Percentiles rank a stretch among this genome's conserved stretches.
Evolutionary conservation across 2,888 invertebrate genomes (phyloP).

Genomic region (Coecobrya sp.): DNA sequence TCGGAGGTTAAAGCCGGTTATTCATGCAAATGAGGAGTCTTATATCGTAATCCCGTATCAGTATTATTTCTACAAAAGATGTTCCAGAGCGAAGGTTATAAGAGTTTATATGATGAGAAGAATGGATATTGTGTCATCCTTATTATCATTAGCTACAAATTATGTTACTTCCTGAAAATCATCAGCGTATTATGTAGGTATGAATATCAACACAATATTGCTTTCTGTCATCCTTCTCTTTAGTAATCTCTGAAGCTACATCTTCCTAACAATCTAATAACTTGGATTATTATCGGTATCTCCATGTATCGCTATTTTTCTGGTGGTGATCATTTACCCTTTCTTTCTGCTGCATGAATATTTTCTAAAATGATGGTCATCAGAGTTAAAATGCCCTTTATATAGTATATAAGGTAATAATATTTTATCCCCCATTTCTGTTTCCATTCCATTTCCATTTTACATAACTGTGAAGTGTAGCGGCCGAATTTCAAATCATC

Average conservation of each 20-base stretch:
- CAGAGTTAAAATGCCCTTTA: neutral
- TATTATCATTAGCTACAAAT: no score
- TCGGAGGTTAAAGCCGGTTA: neutral
- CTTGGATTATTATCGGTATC: conserved; percentile 24
- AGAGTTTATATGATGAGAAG: no score
- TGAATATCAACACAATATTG: neutral
- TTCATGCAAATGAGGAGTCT: no score
- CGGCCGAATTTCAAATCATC: conserved; percentile 35
- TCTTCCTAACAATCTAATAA: neutral
- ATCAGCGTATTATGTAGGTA: neutral
- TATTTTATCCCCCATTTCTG: neutral
- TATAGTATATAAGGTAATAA: conserved; percentile 2
- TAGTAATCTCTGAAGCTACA: conserved; percentile 5
- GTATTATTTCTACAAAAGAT: no score
- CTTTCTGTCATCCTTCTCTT: conserved; percentile 6
- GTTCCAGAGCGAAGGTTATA: no score
- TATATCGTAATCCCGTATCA: no score
- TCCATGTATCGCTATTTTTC: conserved; percentile 14
- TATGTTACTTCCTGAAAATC: no score
- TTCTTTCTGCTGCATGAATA: conserved; percentile 19
- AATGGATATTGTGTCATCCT: no score
- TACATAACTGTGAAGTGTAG: neutral
- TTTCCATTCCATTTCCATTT: conserved; percentile 55
- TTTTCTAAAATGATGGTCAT: conserved; percentile 38
- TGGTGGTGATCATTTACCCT: conserved; percentile 18